Evolutionary conservation across 2,113 vertebrate species (phyloP).

Genomic region (Hydrolagus affinis): DNA sequence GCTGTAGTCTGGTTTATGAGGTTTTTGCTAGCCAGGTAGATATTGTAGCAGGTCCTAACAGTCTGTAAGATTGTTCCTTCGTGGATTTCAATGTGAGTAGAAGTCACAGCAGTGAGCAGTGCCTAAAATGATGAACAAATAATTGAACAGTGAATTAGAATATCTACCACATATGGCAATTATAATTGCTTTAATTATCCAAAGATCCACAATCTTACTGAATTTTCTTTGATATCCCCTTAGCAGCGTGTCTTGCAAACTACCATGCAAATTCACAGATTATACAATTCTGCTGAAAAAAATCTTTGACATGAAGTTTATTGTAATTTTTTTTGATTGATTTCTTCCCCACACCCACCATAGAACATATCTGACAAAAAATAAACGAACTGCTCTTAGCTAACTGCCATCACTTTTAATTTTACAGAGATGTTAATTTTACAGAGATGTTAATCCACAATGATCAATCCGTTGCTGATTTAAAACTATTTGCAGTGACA

Average conservation of each 20-base stretch:
- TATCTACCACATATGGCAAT: background rate
- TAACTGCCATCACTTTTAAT: background rate
- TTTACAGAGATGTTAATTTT: too few species aligned
- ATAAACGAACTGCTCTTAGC: background rate
- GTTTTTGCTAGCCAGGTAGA: constrained; percentile 95
- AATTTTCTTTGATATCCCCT: background rate
- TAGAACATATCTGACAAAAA: background rate
- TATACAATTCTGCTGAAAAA: too few species aligned
- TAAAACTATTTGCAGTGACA: too few species aligned
- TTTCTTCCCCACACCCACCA: background rate
- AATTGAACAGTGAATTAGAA: constrained; percentile 3
- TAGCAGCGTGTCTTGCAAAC: background rate
- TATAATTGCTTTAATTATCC: background rate
- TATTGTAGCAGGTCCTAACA: constrained; percentile 94
- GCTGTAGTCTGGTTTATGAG: constrained; percentile 98
- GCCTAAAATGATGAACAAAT: constrained; percentile 56
- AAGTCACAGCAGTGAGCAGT: constrained; percentile 87
- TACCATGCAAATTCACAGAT: background rate
- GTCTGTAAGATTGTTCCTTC: constrained; percentile 92
- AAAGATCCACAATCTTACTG: background rate
- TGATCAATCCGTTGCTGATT: too few species aligned
- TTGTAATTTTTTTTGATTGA: background rate
- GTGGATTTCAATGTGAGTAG: constrained; percentile 90
- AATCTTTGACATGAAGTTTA: too few species aligned
- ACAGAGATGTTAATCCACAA: too few species aligned